Conservation (phyloP, 2,888 invertebrate species). For the Cacoxenus indagator region DNA sequence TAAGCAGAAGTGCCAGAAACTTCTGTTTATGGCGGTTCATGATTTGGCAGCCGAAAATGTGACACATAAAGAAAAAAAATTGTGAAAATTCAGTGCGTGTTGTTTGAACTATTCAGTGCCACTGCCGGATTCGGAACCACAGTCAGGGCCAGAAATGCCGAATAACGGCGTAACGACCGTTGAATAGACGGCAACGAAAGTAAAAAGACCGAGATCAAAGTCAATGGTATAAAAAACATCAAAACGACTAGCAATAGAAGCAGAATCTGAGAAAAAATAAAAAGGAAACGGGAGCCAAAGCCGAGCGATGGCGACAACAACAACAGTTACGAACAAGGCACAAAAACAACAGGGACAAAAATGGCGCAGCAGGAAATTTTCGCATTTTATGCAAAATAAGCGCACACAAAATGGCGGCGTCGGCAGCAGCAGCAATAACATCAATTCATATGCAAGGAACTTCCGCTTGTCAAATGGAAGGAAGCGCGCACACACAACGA, state of each 20-base stretch:
- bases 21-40: not conserved
- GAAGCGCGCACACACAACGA: conserved; percentile 14
- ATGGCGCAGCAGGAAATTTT: conserved; percentile 14
- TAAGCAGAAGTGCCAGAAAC: not conserved
- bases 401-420: conserved; percentile 8
- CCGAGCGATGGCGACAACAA: not conserved
- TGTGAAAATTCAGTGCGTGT: not conserved
- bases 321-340: not conserved
- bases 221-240: conserved; percentile 4
- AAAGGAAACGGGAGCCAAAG: not conserved
- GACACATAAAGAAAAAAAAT: not conserved
- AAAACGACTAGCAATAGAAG: not conserved
- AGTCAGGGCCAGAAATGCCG: too few species aligned
- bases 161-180: too few species aligned
- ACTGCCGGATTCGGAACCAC: too few species aligned
- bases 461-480: conserved; percentile 17
- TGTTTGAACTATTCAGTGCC: too few species aligned
- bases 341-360: not conserved
- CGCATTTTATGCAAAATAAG: conserved; percentile 19
- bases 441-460: conserved; percentile 22
- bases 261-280: not conserved
- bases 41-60: not conserved
- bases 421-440: conserved; percentile 14
- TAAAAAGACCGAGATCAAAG: not conserved
- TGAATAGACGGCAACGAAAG: too few species aligned